Evolutionary conservation across 2,113 vertebrate genomes (phyloP).

Genomic region (Salvelinus fontinalis): DNA sequence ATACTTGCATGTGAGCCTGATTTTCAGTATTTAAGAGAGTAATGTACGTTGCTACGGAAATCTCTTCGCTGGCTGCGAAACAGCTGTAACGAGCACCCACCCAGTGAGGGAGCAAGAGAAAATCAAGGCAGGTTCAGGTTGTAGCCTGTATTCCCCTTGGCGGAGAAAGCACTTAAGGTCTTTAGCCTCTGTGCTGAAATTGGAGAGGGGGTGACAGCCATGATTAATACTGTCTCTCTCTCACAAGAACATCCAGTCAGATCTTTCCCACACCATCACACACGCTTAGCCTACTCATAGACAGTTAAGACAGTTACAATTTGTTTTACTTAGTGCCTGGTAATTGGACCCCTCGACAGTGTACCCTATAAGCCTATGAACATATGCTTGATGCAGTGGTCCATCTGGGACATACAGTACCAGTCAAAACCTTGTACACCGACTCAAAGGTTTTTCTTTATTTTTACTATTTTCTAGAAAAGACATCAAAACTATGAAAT

Average conservation of each 20-base stretch:
- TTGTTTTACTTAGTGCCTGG: slow-evolving; percentile 56
- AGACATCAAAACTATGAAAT: no score
- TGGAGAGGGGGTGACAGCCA: slow-evolving; percentile 44
- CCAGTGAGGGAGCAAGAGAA: slow-evolving; percentile 21
- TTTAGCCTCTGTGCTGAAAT: slow-evolving; percentile 57
- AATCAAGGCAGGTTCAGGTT: slow-evolving; percentile 25
- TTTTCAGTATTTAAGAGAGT: slow-evolving; percentile 20
- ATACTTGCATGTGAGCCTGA: background rate
- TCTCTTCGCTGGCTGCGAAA: slow-evolving; percentile 7
- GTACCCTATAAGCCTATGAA: slow-evolving; percentile 24
- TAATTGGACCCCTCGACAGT: slow-evolving; percentile 54
- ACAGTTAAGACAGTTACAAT: slow-evolving; percentile 42
- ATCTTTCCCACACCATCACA: slow-evolving; percentile 30
- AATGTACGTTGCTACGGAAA: slow-evolving; percentile 28
- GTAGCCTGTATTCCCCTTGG: slow-evolving; percentile 5
- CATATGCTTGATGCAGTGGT: slow-evolving; percentile 28
- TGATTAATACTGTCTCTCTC: slow-evolving; percentile 55
- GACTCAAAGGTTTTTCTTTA: no score
- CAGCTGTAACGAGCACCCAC: slow-evolving; percentile 23
- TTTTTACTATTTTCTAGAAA: no score
- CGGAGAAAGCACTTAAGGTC: slow-evolving; percentile 22
- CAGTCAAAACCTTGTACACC: no score
- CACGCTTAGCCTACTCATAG: slow-evolving; percentile 23
- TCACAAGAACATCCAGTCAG: slow-evolving; percentile 51
- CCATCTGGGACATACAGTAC: background rate